Percentiles rank a stretch among this genome's conserved stretches.
These are phyloP conservation scores for Conops quadrifasciatus DNA, from an alignment of 2,888 invertebrate genomes.

Conservation along the genomic window DNA sequence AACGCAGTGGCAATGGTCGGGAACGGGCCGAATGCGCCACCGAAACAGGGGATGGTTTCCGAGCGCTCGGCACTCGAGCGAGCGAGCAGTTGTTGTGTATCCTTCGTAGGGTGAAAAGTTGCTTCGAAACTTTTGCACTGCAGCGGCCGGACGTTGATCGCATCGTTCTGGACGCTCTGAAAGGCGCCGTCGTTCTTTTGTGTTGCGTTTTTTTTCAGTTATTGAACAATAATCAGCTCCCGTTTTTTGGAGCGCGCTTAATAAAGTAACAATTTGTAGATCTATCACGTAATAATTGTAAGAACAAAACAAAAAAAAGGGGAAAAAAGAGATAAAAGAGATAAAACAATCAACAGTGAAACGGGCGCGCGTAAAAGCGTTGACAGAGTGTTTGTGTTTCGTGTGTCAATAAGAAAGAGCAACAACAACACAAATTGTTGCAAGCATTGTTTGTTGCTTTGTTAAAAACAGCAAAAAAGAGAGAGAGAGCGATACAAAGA, in stretches of 20 bases:
- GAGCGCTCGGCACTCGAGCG: slow-evolving; percentile 55
- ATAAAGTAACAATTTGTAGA: neutral
- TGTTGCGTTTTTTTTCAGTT: slow-evolving; percentile 40
- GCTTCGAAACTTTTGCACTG: slow-evolving; percentile 59
- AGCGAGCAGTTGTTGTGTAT: slow-evolving; percentile 66
- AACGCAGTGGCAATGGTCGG: slow-evolving; percentile 1
- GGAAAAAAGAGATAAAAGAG: slow-evolving; percentile 17
- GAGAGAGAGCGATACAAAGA: neutral
- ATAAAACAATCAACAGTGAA: no score
- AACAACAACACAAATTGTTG: no score
- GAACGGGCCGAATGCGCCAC: slow-evolving; percentile 17
- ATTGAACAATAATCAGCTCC: slow-evolving; percentile 20
- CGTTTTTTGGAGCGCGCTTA: neutral
- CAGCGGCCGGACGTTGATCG: slow-evolving; percentile 47
- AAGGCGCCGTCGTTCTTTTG: slow-evolving; percentile 48
- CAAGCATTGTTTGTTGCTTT: no score
- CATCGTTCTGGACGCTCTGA: slow-evolving; percentile 41
- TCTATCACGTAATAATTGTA: neutral
- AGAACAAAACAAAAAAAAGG: slow-evolving; percentile 19
- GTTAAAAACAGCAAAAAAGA: neutral
- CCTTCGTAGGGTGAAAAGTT: slow-evolving; percentile 66
- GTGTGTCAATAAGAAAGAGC: slow-evolving; percentile 9
- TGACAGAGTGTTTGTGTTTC: no score
- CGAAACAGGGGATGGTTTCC: slow-evolving; percentile 48
- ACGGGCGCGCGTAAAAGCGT: no score